A percentile compares a stretch with the other conserved stretches of the same genome.
phyloP scores from a whole-genome alignment of 2,113 vertebrate genomes.

The Hemibagrus wyckioides region DNA sequence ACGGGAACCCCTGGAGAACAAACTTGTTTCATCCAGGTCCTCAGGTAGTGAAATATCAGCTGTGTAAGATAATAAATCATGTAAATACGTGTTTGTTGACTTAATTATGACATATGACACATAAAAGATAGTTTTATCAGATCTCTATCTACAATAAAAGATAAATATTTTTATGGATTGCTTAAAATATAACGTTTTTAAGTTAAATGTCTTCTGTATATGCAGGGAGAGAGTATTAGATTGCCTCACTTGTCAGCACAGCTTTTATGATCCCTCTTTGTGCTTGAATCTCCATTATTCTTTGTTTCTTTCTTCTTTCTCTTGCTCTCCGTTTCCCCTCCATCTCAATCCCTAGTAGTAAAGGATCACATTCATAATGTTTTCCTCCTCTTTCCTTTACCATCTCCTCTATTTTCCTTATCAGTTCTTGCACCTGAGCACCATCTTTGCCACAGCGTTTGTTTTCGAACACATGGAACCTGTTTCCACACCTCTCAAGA shows the following conservation, averaged over 20 bases:
- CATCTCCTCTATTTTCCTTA: slow-evolving; percentile 62
- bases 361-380: slow-evolving; percentile 55
- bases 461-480: slow-evolving; percentile 72
- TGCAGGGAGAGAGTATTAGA: neutral
- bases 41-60: slow-evolving; percentile 61
- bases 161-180: neutral
- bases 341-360: slow-evolving; percentile 61
- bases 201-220: neutral
- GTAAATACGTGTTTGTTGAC: neutral
- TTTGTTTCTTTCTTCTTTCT: slow-evolving; percentile 74
- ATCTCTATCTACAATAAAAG: neutral
- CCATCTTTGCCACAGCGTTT: slow-evolving; percentile 61
- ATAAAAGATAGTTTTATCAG: neutral
- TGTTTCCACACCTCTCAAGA: slow-evolving; percentile 63
- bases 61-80: slow-evolving; percentile 40
- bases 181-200: neutral
- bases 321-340: slow-evolving; percentile 67
- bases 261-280: slow-evolving; percentile 68
- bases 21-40: slow-evolving; percentile 59
- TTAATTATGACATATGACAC: neutral
- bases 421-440: slow-evolving; percentile 66
- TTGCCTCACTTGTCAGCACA: slow-evolving; percentile 66
- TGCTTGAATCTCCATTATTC: slow-evolving; percentile 70
- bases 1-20: slow-evolving; percentile 65
- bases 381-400: slow-evolving; percentile 31